These are phyloP conservation scores for Aegotheles bennettii DNA, from an alignment of 2,113 vertebrate genomes.

Conservation along the genomic window DNA sequence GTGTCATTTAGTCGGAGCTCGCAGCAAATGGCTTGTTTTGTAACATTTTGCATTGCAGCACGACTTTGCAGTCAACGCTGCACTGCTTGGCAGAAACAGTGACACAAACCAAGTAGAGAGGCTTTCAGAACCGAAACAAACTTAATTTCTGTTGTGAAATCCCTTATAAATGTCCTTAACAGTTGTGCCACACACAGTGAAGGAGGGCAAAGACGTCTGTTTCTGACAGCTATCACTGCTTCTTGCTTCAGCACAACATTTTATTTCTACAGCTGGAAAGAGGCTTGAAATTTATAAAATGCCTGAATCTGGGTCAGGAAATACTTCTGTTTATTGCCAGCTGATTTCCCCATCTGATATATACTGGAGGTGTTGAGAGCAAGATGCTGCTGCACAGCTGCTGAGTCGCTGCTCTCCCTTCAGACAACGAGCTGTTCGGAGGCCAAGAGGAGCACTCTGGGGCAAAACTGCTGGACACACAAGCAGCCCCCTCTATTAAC, in stretches of 20 bases:
- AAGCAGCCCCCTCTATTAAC: not conserved
- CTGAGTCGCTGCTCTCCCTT: not conserved
- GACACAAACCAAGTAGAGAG: not conserved
- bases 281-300: not conserved
- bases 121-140: not conserved
- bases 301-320: conserved; percentile 44
- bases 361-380: not conserved
- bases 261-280: not conserved
- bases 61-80: not conserved
- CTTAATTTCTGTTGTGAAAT: not conserved
- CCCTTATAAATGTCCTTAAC: not conserved
- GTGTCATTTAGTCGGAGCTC: not conserved
- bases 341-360: not conserved
- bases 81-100: not conserved
- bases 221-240: not conserved
- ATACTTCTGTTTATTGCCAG: conserved; percentile 13
- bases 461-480: not conserved
- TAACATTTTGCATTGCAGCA: not conserved
- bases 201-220: not conserved
- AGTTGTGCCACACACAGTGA: not conserved
- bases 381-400: not conserved
- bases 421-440: not conserved
- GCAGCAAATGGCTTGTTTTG: not conserved
- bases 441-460: not conserved
- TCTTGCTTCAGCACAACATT: not conserved